A percentile compares a stretch with the other conserved stretches of the same genome.
These are phyloP conservation scores for Ischnura elegans DNA, from an alignment of 2,888 invertebrate species.

Conservation along the genomic window DNA sequence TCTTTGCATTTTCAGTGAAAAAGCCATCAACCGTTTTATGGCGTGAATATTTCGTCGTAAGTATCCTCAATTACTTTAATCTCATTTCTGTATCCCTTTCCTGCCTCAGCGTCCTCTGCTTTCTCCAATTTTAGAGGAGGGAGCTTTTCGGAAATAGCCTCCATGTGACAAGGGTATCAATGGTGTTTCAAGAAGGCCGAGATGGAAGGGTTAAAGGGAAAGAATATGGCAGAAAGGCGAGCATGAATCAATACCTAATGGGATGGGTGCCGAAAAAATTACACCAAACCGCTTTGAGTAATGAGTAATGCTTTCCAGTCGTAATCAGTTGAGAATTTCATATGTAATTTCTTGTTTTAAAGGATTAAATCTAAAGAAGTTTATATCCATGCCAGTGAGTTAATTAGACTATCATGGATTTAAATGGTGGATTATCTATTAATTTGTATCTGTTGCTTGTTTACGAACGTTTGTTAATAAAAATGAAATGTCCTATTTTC, in stretches of 20 bases:
- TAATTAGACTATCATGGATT: too few relatives aligned
- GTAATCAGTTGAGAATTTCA: background rate
- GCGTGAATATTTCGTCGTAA: background rate
- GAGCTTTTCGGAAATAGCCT: background rate
- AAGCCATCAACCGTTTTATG: too few relatives aligned
- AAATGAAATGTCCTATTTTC: too few relatives aligned
- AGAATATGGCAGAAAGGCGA: background rate
- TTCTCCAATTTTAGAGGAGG: background rate
- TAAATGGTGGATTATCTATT: too few relatives aligned
- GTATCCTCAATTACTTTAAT: background rate
- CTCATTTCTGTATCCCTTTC: background rate
- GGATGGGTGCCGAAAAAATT: too few relatives aligned
- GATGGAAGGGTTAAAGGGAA: background rate
- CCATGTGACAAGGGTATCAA: background rate
- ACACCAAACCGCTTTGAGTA: background rate
- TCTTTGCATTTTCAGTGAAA: too few relatives aligned
- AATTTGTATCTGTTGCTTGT: too few relatives aligned
- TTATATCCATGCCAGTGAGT: too few relatives aligned
- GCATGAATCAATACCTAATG: background rate
- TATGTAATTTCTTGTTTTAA: too few relatives aligned
- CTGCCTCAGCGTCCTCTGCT: background rate
- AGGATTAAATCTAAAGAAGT: too few relatives aligned
- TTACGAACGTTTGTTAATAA: too few relatives aligned
- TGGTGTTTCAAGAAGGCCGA: background rate
- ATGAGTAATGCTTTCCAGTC: background rate